Conservation (phyloP, 1,140 invertebrate genomes). For the Cyclargus thomasi region DNA sequence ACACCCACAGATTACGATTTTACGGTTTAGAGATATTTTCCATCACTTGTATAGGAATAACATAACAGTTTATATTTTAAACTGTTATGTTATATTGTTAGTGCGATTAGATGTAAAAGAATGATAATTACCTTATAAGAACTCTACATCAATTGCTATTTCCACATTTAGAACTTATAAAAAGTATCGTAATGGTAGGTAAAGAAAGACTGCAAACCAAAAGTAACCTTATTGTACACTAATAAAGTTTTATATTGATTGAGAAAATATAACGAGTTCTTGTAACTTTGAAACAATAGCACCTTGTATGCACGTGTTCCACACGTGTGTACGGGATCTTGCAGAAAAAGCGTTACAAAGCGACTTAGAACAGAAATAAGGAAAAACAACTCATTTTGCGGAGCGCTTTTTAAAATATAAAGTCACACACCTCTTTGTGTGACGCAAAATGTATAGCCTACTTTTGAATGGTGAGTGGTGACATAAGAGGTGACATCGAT, state of each 20-base stretch:
- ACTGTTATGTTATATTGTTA: no score
- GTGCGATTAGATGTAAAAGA: no score
- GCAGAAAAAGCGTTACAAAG: slow-evolving; percentile 6
- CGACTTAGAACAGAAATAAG: background rate
- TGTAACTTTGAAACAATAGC: slow-evolving; percentile 36
- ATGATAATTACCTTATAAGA: background rate
- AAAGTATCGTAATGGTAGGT: slow-evolving; percentile 30
- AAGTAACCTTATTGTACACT: slow-evolving; percentile 2
- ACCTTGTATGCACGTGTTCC: slow-evolving; percentile 41
- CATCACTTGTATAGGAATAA: no score
- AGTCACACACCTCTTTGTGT: background rate
- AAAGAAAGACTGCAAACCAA: background rate
- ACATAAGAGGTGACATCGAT: background rate
- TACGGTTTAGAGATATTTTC: no score
- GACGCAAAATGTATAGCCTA: background rate
- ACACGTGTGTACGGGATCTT: slow-evolving; percentile 32
- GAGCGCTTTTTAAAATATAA: background rate
- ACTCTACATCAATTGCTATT: background rate
- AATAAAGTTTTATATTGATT: slow-evolving; percentile 12
- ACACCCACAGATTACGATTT: no score
- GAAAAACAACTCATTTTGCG: background rate
- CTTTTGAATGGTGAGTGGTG: no score
- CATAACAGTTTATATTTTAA: no score
- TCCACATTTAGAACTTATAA: background rate
- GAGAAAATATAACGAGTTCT: slow-evolving; percentile 30